A percentile compares a stretch with the other conserved stretches of the same genome.
Conservation (phyloP, 2,797 vertebrate genomes). For the Hyperoplus immaculatus region DNA sequence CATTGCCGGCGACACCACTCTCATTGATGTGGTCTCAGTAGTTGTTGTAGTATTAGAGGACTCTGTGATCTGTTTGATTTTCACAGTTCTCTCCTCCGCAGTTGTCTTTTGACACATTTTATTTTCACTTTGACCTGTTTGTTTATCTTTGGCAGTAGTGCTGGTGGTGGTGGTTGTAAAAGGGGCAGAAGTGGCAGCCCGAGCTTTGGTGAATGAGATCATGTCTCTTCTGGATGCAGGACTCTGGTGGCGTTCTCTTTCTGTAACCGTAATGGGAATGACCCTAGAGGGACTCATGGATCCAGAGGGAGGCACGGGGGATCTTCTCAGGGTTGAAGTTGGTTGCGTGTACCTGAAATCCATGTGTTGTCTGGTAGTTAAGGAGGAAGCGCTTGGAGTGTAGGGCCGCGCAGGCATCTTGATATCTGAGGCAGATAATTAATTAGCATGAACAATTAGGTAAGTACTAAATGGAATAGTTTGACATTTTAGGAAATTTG, state of each 20-base stretch:
- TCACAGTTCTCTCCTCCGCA: conserved; percentile 61
- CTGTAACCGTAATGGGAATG: conserved; percentile 80
- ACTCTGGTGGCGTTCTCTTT: conserved; percentile 77
- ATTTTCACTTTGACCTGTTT: conserved; percentile 34
- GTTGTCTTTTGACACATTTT: conserved; percentile 47
- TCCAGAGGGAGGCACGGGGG: conserved; percentile 71
- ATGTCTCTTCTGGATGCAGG: conserved; percentile 85
- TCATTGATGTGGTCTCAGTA: conserved; percentile 65
- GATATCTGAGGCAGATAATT: conserved; percentile 84
- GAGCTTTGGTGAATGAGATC: conserved; percentile 84
- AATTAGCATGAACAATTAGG: conserved; percentile 19
- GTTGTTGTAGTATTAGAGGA: conserved; percentile 59
- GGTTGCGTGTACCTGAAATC: conserved; percentile 80
- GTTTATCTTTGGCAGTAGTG: conserved; percentile 56
- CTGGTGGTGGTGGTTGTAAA: conserved; percentile 10
- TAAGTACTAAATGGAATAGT: conserved; percentile 8
- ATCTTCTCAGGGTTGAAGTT: conserved; percentile 72
- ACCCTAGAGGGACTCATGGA: conserved; percentile 79
- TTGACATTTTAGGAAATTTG: not conserved
- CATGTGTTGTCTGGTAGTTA: conserved; percentile 80
- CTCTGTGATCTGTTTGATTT: conserved; percentile 57
- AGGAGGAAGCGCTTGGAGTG: conserved; percentile 77
- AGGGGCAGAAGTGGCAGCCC: conserved; percentile 54
- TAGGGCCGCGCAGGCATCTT: conserved; percentile 84
- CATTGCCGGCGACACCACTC: conserved; percentile 68